Conservation (phyloP, 2,888 invertebrate species). For the Mayetiola destructor region DNA sequence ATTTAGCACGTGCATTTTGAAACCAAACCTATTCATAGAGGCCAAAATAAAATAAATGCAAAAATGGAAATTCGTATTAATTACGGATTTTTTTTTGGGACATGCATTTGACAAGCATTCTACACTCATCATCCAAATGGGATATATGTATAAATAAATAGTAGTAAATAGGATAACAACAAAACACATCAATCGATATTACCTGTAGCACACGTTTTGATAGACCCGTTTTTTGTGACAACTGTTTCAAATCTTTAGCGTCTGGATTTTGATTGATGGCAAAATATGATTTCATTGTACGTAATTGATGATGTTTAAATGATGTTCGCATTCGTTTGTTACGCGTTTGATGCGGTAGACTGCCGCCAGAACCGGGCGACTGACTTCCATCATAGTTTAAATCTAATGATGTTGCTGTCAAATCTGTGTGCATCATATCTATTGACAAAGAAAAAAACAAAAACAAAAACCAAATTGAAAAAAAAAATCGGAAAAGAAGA, state of each 20-base stretch:
- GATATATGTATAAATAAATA: neutral
- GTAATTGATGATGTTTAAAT: slow-evolving; percentile 90
- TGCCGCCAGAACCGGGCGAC: slow-evolving; percentile 20
- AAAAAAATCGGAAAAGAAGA: neutral
- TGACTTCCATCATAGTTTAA: slow-evolving; percentile 22
- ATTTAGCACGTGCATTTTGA: slow-evolving; percentile 92
- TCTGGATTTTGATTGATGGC: slow-evolving; percentile 96
- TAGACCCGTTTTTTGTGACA: slow-evolving; percentile 89
- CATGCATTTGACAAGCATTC: neutral
- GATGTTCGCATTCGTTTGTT: slow-evolving; percentile 91
- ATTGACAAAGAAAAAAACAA: neutral
- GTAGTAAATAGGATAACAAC: neutral
- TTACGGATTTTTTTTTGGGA: neutral
- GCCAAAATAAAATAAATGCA: neutral
- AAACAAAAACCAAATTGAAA: neutral
- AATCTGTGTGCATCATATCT: slow-evolving; percentile 21
- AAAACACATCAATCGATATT: slow-evolving; percentile 21
- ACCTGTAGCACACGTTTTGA: slow-evolving; percentile 92
- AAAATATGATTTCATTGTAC: slow-evolving; percentile 95
- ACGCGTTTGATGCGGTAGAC: slow-evolving; percentile 27
- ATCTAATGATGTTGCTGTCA: slow-evolving; percentile 19
- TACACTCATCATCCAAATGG: too few species aligned
- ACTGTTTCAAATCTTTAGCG: slow-evolving; percentile 87
- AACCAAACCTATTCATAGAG: slow-evolving; percentile 94
- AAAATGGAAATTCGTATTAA: neutral